Evolutionary conservation across 2,797 vertebrate genomes (phyloP), one percentile per base, ranked within the genome.

Genomic region (Coranthus polyacanthus): DNA sequence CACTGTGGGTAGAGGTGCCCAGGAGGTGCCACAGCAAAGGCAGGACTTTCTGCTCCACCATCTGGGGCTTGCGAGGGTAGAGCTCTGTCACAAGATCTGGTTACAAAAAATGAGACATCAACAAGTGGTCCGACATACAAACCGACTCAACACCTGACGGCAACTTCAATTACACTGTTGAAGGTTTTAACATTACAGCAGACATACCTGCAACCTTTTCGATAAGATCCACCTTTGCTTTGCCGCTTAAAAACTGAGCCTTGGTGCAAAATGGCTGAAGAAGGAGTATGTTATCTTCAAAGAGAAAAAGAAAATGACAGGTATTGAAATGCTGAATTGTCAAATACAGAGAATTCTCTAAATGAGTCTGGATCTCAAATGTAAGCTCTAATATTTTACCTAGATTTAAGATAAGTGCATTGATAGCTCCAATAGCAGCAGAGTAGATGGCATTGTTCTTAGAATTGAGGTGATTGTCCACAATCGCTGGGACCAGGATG

Each of bases 401-500:
- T 3, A 98, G 72, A 78, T 98, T 93, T 18, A 88, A 90, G 72
- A 93, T 93, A 0, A 99, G 93, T 47, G 96, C 93, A 53, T 95
- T 88, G 51, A 98, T 75, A 36, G 95, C 96, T 2, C 86, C 94
- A 3, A 93, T 92, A 63, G 97, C 96, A 71, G 96, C 97, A 54
- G 90, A 83, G 63, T 95, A 96, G 87, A 98, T 94, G 72, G 92
- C 92, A 45, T 92, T 94, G 73, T 96, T 98, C 91, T 96, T 98
- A 26, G 97, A 99, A 92, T 99, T 99, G 46, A 99, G 95, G 90
- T 99, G 98, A 93, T 96, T 98, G 92, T 99, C 97, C 44, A 98
- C 96, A 2, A 97, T 89, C 50, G 95, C 96, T 21, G 97, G 97
- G 73, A 99, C 91, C 2, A 99, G 81, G 88, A 97, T 92, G 87